phyloP scores from a whole-genome alignment of 2,888 invertebrate genomes.

The Drosophila paramelanica region DNA sequence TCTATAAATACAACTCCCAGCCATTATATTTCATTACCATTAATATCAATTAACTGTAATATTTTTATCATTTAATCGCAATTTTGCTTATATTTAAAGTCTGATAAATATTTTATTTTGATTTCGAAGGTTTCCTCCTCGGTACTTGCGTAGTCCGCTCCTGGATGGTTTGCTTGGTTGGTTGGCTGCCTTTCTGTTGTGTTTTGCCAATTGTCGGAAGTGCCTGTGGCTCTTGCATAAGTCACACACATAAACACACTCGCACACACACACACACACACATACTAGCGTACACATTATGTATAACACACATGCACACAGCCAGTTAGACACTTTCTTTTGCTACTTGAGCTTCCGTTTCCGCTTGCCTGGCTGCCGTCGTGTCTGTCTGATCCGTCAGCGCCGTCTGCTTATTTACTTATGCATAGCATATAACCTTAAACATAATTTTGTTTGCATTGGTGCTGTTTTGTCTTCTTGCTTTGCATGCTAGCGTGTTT shows the following conservation, averaged over 20 bases:
- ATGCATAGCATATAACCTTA: conserved; percentile 79
- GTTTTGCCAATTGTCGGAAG: conserved; percentile 79
- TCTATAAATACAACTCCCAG: no score
- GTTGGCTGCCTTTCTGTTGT: conserved; percentile 59
- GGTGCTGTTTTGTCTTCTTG: conserved; percentile 58
- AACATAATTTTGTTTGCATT: conserved; percentile 79
- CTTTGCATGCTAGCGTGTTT: conserved; percentile 64
- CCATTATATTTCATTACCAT: no score
- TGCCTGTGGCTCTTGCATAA: conserved; percentile 69
- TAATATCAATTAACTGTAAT: no score
- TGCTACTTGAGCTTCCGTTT: conserved; percentile 77
- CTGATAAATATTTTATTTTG: background rate
- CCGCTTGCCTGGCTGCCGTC: conserved; percentile 56
- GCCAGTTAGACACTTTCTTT: conserved; percentile 79
- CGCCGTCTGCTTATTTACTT: conserved; percentile 71
- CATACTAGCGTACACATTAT: conserved; percentile 8
- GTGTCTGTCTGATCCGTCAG: conserved; percentile 47
- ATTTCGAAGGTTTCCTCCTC: background rate
- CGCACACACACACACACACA: conserved; percentile 7
- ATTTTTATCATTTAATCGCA: background rate
- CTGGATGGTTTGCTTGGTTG: conserved; percentile 32
- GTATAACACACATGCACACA: conserved; percentile 39
- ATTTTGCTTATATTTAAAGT: background rate
- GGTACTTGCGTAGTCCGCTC: conserved; percentile 27
- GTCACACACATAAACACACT: conserved; percentile 45